Evolutionary conservation across 2,113 vertebrate species (phyloP), one percentile per base, ranked within the genome.

Genomic region (Ibidorhyncha struthersii): DNA sequence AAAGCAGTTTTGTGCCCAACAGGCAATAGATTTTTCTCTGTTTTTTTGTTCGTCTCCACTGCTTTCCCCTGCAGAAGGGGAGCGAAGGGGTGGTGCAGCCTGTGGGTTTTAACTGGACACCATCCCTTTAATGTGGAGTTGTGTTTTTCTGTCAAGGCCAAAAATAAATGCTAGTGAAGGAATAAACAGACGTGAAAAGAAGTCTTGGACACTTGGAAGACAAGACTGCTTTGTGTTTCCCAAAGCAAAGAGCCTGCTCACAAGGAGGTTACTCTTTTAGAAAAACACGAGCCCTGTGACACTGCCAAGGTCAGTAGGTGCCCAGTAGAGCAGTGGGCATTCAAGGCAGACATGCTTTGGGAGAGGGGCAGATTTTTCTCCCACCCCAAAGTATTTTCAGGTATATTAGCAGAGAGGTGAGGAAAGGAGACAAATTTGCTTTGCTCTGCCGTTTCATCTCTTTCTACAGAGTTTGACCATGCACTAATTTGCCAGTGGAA

Each of bases 161-260:
- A 97, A 96, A 96, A 95, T 96, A 97, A 92, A 92, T 69, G 70
- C 69, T 84, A 62, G 70, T 85, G 83, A 88, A 72, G 81, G 92
- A 91, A 86, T 96, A 82, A 95, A 96, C 93, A 93, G 91, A 70
- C 3, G 12, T 93, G 83, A 94, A 96, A 96, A 92, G 94, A 96
- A 91, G 90, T 77, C 93, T 80, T 9, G 77, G 96, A 94, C 94
- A 92, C 93, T 89, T 94, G 93, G 97, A 56, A 91, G 90, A 97
- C 97, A 96, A 96, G 93, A 63, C 90, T 65, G 95, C 96, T 96
- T 96, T 97, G 95, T 97, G 91, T 59, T 90, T 73, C 94, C 88
- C 71, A 80, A 73, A 95, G 95, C 93, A 91, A 65, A 81, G 78
- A 77, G 93, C 74, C 88, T 93, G 92, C 89, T 97, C 90, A 97